phyloP scores from a whole-genome alignment of 2,113 vertebrate species.

The Myrmecophaga tridactyla region DNA sequence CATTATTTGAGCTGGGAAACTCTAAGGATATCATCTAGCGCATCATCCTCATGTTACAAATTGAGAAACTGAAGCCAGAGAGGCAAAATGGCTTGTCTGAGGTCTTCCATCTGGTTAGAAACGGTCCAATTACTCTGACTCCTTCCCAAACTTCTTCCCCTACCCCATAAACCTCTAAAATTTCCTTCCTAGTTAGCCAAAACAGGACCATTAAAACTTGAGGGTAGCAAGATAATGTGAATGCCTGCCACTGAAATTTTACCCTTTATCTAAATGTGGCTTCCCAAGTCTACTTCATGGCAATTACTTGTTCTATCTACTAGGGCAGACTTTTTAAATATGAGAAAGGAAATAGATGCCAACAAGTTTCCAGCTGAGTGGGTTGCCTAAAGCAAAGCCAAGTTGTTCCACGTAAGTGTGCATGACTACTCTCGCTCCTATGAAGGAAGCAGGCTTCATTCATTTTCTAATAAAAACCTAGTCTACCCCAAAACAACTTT shows the following conservation, averaged over 20 bases:
- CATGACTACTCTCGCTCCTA: not conserved
- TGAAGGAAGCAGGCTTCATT: conserved; percentile 23
- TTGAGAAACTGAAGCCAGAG: not conserved
- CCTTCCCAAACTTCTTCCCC: not conserved
- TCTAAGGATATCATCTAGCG: not conserved
- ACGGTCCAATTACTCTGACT: not conserved
- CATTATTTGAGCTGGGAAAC: not conserved
- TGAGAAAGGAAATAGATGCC: conserved; percentile 23
- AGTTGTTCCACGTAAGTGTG: not conserved
- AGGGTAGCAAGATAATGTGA: not conserved
- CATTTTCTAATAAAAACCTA: conserved; percentile 16
- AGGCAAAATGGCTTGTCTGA: not conserved
- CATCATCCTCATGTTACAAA: not conserved
- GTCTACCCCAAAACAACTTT: not conserved
- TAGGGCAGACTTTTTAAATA: conserved; percentile 10
- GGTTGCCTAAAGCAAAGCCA: not conserved
- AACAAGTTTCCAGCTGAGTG: conserved; percentile 13
- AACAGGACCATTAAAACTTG: no score
- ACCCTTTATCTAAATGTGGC: not conserved
- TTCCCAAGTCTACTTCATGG: not conserved
- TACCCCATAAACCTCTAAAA: not conserved
- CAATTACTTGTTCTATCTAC: not conserved
- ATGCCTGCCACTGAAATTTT: not conserved
- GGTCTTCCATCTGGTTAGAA: not conserved
- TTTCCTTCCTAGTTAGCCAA: not conserved